Percentiles rank a stretch among this genome's conserved stretches.
These are phyloP conservation scores for Amblyornis subalaris DNA, from an alignment of 2,113 vertebrate genomes.

Conservation along the genomic window DNA sequence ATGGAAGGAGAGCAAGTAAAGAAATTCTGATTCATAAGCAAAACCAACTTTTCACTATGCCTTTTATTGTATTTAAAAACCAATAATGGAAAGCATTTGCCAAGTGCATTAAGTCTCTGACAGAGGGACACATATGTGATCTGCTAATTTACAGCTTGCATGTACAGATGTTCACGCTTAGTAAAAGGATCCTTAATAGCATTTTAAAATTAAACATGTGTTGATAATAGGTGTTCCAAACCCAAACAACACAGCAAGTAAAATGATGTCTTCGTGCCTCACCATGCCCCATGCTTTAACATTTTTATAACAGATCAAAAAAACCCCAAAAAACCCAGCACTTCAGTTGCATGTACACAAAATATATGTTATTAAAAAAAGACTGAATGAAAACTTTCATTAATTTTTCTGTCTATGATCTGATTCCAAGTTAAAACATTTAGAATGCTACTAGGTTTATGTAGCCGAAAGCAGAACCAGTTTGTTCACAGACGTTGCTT, in stretches of 20 bases:
- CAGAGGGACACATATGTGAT: conserved; percentile 64
- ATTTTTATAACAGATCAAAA: conserved; percentile 51
- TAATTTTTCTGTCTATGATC: conserved; percentile 77
- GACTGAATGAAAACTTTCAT: conserved; percentile 72
- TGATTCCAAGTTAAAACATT: conserved; percentile 76
- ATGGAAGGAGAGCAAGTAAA: not conserved
- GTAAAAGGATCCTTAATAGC: conserved; percentile 69
- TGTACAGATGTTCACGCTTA: conserved; percentile 73
- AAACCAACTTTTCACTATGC: not conserved
- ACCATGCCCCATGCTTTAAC: conserved; percentile 39
- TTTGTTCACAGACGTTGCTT: conserved; percentile 70
- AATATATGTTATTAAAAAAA: conserved; percentile 67
- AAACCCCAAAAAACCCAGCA: not conserved
- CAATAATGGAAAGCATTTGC: conserved; percentile 59
- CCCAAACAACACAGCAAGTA: conserved; percentile 65
- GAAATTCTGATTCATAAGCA: not conserved
- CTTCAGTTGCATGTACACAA: conserved; percentile 51
- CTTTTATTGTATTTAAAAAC: conserved; percentile 51
- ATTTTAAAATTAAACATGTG: conserved; percentile 75
- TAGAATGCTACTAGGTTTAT: conserved; percentile 70
- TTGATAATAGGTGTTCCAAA: conserved; percentile 72
- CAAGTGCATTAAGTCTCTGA: conserved; percentile 63
- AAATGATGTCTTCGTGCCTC: conserved; percentile 67
- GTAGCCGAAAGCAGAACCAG: conserved; percentile 76
- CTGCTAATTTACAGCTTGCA: conserved; percentile 71